Percentiles rank a stretch among this genome's conserved stretches.
Conservation (phyloP, 2,888 invertebrate species). For the Steinernema carpocapsae region DNA sequence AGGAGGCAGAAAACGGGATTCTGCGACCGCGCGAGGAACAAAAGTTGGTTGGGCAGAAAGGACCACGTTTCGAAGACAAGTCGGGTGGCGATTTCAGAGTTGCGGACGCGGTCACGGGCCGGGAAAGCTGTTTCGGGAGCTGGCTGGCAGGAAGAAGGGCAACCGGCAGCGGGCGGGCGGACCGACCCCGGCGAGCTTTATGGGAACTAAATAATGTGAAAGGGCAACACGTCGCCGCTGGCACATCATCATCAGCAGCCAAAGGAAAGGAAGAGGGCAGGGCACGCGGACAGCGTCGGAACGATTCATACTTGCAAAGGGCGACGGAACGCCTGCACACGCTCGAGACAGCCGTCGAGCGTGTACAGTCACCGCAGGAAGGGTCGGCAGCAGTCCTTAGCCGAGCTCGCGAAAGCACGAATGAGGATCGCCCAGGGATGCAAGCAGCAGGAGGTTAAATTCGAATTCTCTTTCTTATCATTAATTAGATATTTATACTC, state of each 20-base stretch:
- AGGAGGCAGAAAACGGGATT: not conserved
- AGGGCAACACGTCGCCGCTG: conserved; percentile 34
- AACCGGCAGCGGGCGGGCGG: not conserved
- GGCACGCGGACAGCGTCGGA: not conserved
- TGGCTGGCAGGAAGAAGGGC: conserved; percentile 7
- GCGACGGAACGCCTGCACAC: not conserved
- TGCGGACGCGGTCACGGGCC: not conserved
- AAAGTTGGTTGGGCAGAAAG: not conserved
- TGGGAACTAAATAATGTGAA: conserved; percentile 35
- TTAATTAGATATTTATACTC: conserved; percentile 32
- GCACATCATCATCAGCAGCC: conserved; percentile 21
- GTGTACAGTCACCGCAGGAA: not conserved
- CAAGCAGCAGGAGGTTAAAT: not conserved
- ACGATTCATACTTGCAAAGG: conserved; percentile 13
- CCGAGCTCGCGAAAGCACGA: not conserved
- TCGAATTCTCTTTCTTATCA: not conserved
- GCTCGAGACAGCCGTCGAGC: not conserved
- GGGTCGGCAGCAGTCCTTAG: not conserved
- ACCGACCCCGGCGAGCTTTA: conserved; percentile 18
- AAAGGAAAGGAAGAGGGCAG: not conserved
- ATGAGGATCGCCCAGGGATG: not conserved
- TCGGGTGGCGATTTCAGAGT: not conserved
- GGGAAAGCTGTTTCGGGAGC: not conserved
- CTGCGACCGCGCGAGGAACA: not conserved
- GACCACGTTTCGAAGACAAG: not conserved